phyloP scores from a whole-genome alignment of 2,888 invertebrate species.

The Nomada hirtipes region DNA sequence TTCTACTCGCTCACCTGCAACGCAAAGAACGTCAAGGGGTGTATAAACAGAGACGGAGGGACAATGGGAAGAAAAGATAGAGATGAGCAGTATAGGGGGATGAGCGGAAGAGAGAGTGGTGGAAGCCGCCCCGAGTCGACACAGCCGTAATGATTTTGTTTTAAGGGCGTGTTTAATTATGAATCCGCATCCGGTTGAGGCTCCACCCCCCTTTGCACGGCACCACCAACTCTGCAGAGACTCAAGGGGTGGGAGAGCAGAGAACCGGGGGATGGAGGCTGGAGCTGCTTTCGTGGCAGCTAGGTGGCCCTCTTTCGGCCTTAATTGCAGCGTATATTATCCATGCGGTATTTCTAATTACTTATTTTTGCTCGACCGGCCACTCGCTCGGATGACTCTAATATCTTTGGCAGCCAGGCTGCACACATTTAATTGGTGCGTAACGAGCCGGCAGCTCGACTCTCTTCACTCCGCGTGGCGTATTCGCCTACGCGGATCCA shows the following conservation, averaged over 20 bases:
- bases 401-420: constrained; percentile 82
- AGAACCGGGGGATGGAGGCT: constrained; percentile 67
- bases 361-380: constrained; percentile 80
- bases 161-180: constrained; percentile 85
- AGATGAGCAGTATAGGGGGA: constrained; percentile 54
- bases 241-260: constrained; percentile 44
- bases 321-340: constrained; percentile 84
- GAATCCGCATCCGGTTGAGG: constrained; percentile 83
- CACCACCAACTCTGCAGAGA: constrained; percentile 64
- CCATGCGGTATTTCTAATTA: constrained; percentile 84
- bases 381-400: constrained; percentile 79
- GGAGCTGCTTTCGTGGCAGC: constrained; percentile 68
- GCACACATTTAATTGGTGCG: constrained; percentile 81
- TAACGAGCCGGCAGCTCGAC: constrained; percentile 70
- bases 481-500: constrained; percentile 10
- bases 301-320: constrained; percentile 82
- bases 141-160: constrained; percentile 84
- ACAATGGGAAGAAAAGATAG: constrained; percentile 50
- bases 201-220: constrained; percentile 82
- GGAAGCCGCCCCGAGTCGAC: constrained; percentile 74
- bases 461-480: constrained; percentile 27
- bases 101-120: constrained; percentile 47
- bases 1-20: constrained; percentile 54
- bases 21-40: constrained; percentile 51
- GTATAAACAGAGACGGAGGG: constrained; percentile 35